Base-by-base conservation (phyloP, 2,888 invertebrate species). In the Sthenelais limicola region DNA sequence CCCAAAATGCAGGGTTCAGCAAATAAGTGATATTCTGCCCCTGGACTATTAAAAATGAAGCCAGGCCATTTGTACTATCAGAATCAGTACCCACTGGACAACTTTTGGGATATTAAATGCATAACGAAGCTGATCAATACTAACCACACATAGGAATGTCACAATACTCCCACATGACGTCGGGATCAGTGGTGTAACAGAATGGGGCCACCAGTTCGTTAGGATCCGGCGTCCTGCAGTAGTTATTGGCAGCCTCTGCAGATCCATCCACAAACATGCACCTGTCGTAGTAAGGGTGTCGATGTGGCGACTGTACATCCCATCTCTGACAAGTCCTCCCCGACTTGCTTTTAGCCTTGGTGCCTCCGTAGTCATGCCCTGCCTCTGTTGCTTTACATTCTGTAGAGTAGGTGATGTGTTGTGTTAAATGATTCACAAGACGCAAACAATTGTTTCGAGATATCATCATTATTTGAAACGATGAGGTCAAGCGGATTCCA, bases 251-350 rank as follows among this genome's bases (percentile, higher is more conserved):
- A 12, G 21, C 47, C 30, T 48, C 7, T 0, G 66, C 24, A 7
- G 33, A 32, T n/a, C 47, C 28, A 26, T 71, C 71, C 7, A 66
- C 33, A 38, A 62, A 71, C n/a, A 62, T 26, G 26, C 35, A 28
- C 1, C 7, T 24, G 9, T 28, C n/a, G 32, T 47, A 33, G 33
- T 62, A 62, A 49, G 24, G 30, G 62, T 71, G 71, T 1, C 32
- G 24, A 9, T 71, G 71, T 9, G 71, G 71, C 18, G 48, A 4
- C 24, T 71, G 71, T 12, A 3, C 15, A 49, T 71, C 71, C 71
- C 71, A 71, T 32, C 71, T 26, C 66, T 71, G 71, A 32, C 71
- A 71, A 12, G 62, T 62, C 28, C 49, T 15, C 5, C 62, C 71
- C n/a, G 62, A 35, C 33, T 28, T 26, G 2, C 49, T 71, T 24